These are phyloP conservation scores for Sphenopsis melanotis DNA, from an alignment of 2,797 vertebrate genomes.

Conservation along the genomic window DNA sequence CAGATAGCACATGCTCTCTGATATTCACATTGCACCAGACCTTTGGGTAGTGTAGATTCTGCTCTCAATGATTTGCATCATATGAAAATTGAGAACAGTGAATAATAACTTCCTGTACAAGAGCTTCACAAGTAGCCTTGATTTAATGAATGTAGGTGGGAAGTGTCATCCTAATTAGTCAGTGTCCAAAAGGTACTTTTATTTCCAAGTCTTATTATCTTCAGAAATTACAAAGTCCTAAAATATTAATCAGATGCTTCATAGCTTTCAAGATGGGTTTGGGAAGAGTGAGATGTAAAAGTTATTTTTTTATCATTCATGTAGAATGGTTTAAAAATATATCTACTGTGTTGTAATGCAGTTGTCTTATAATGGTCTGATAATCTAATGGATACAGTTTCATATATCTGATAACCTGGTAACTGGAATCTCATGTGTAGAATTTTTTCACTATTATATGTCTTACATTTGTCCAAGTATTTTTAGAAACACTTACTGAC, in stretches of 20 bases:
- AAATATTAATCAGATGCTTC: constrained; percentile 1
- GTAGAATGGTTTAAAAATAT: neutral
- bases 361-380: neutral
- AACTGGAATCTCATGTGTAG: neutral
- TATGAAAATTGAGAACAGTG: neutral
- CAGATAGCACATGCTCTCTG: neutral
- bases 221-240: constrained; percentile 17
- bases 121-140: neutral
- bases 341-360: neutral
- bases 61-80: neutral
- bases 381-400: neutral
- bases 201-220: neutral
- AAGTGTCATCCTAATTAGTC: constrained; percentile 20
- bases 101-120: constrained; percentile 13
- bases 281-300: neutral
- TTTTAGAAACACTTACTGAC: neutral
- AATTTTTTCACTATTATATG: neutral
- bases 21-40: neutral
- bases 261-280: neutral
- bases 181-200: neutral
- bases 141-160: constrained; percentile 1
- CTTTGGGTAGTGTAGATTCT: neutral
- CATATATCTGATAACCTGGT: neutral
- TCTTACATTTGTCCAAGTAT: neutral
- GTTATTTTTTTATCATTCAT: neutral